Evolutionary conservation across 2,888 invertebrate species (phyloP).

Genomic region (Eustalomyia histrio): DNA sequence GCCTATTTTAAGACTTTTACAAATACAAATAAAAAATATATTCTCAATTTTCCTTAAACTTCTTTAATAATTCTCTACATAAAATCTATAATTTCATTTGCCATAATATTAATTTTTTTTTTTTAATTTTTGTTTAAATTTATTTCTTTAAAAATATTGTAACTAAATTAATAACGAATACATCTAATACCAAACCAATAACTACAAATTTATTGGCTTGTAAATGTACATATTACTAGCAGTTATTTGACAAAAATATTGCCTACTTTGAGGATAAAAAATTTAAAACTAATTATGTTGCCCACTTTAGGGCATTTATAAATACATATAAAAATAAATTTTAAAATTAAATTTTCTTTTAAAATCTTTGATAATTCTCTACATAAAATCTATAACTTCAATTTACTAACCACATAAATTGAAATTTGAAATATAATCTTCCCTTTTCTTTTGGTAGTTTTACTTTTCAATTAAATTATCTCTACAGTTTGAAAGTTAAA

Average conservation of each 20-base stretch:
- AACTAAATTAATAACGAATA: no score
- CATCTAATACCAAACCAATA: no score
- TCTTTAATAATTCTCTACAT: no score
- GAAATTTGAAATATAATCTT: not conserved
- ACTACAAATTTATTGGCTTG: no score
- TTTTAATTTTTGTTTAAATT: no score
- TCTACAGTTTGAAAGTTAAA: not conserved
- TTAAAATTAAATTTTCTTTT: conserved; percentile 1
- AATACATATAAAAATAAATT: conserved; percentile 8
- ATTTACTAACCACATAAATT: not conserved
- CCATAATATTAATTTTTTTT: no score
- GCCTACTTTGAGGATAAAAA: conserved; percentile 6
- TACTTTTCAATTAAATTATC: conserved; percentile 10
- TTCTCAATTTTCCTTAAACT: no score
- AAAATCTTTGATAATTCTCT: not conserved
- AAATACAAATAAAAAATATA: no score
- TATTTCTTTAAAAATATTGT: no score
- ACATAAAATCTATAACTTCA: not conserved
- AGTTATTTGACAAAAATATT: not conserved
- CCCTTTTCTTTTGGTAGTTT: not conserved
- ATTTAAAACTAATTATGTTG: not conserved
- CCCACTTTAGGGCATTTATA: not conserved
- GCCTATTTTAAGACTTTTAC: no score
- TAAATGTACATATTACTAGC: no score
- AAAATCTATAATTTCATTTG: no score